Base-by-base conservation (phyloP, 2,797 vertebrate species). In the Anabacerthia variegaticeps region DNA sequence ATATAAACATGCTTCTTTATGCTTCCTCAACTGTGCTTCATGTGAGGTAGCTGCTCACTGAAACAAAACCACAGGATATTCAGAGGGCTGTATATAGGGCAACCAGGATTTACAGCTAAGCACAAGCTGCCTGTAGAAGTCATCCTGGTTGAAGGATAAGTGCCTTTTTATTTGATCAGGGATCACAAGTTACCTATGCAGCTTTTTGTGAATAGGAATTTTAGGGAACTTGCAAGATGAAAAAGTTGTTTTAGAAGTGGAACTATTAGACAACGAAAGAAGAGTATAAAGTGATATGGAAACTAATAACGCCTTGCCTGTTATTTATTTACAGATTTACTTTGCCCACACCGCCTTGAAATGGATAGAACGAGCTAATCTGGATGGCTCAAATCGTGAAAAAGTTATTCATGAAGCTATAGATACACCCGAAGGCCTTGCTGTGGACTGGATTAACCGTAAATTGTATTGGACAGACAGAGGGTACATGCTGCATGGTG, bases 401-500 rank as follows among this genome's bases (percentile, higher is more conserved):
- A 96, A 98, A 88, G 78, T 99, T 32, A 89, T 99, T 65, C 97
- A 95, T 18, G 98, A 98, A 72, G 98, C 91, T 67, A 66, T 98
- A 73, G 98, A 97, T 68, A 97, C 76, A 27, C 98, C 98, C 6
- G 98, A 99, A 92, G 99, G 98, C 58, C 97, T 99, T 74, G 97
- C 98, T 3, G 87, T 99, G 46, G 99, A 99, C 97, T 99, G 99
- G 99, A 95, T 99, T 88, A 97, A 98, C 93, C 98, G 98, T 48
- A 98, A 97, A 97, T 94, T 99, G 73, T 99, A 99, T 86, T 99
- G 99, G 99, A 99, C 99, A 27, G 99, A 99, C 95, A 98, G 94
- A 97, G 97, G 98, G 99, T 99, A 97, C 41, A 97, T 88, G 84
- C 89, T 81, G 85, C 55, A 61, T 69, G 39, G 78, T 82, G 62